Base-by-base conservation (phyloP, 1,140 invertebrate species). In the Zeugodacus cucurbitae region DNA sequence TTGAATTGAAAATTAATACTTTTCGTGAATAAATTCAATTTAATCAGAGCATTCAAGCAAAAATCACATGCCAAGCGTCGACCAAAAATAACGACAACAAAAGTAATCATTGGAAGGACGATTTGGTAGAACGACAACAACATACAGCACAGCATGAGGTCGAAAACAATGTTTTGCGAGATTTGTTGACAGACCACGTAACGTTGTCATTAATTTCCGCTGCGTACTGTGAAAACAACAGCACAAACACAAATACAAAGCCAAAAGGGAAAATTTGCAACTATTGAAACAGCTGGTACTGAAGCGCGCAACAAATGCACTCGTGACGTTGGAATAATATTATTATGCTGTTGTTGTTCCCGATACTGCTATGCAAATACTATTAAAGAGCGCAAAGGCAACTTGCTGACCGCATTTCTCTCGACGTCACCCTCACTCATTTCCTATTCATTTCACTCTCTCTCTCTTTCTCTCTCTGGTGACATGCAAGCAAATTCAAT, bases 181-280 rank as follows among this genome's bases (percentile, higher is more conserved):
- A 74, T 74, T n/a, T 74, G 67, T 74, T 74, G 67, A 74, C 67
- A 74, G 67, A 74, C 67, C 67, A 74, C 67, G 67, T 74, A 74
- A 74, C 34, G 67, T 41, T 74, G 67, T 37, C 67, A 74, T 74
- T 74, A 74, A 74, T 74, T 74, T 74, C 34, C 67, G 67, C 34
- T 74, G 67, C 34, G 34, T 74, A 20, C 67, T 34, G 22, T 34
- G 10, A 20, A 34, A 67, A 17, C 14, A 32, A 67, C n/a, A 67
- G 34, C 64, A 67, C 32, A 32, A 34, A 26, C n/a, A n/a, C n/a
- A n/a, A n/a, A n/a, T n/a, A n/a, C n/a, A n/a, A n/a, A n/a, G 34
- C 6, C 67, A 74, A 74, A 74, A 34, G 67, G 7, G 22, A 20
- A 41, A 74, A n/a, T 11, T 41, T 74, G 34, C 67, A 74, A 74